phyloP scores from a whole-genome alignment of 2,797 vertebrate species.

The Eupleurogrammus muticus region DNA sequence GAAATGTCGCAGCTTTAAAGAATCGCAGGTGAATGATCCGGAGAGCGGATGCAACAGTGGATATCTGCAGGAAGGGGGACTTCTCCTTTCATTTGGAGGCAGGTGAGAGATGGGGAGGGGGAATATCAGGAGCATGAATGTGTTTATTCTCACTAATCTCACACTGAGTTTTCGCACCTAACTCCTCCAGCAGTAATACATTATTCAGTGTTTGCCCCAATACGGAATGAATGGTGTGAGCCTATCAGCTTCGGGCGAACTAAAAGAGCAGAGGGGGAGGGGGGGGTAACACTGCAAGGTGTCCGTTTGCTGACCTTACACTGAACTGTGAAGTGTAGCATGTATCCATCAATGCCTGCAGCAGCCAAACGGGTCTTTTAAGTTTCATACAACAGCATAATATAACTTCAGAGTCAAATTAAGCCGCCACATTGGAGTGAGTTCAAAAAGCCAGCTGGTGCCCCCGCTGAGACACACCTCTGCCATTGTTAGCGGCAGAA shows the following conservation, averaged over 20 bases:
- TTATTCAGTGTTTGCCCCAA: conserved; percentile 76
- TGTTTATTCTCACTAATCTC: conserved; percentile 62
- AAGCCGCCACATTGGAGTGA: conserved; percentile 1
- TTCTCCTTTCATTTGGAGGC: conserved; percentile 29
- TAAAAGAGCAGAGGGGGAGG: background rate
- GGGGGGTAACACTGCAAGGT: background rate
- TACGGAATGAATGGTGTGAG: conserved; percentile 32
- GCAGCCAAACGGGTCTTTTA: conserved; percentile 12
- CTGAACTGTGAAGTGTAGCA: conserved; percentile 29
- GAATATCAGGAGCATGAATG: conserved; percentile 45
- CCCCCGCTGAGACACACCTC: conserved; percentile 33
- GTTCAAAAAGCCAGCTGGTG: conserved; percentile 35
- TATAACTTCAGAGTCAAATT: background rate
- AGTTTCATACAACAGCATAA: conserved; percentile 1
- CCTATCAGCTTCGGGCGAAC: conserved; percentile 24
- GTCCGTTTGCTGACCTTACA: conserved; percentile 6
- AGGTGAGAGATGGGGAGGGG: conserved; percentile 32
- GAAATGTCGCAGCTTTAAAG: conserved; percentile 54
- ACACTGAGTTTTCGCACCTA: conserved; percentile 64
- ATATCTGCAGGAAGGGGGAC: conserved; percentile 18
- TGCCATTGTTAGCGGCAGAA: conserved; percentile 39
- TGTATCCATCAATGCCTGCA: background rate
- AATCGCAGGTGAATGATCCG: conserved; percentile 36
- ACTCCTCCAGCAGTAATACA: conserved; percentile 58
- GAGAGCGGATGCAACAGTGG: conserved; percentile 32